phyloP scores from a whole-genome alignment of 2,797 vertebrate species.

The Poeciliopsis paucimaculata region DNA sequence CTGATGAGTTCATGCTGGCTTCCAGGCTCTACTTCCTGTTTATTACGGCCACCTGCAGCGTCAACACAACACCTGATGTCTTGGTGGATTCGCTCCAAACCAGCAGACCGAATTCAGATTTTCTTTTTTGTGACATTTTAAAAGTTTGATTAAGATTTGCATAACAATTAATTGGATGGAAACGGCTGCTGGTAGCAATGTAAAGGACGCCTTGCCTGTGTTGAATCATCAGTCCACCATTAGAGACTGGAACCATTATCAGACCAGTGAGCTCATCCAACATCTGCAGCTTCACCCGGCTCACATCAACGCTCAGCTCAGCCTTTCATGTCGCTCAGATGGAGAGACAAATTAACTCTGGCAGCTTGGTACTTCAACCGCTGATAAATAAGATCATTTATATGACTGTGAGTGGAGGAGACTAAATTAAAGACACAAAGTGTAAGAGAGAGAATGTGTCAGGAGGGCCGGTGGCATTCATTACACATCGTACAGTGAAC shows the following conservation, averaged over 20 bases:
- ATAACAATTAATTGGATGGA: no score
- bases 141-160: no score
- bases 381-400: constrained; percentile 36
- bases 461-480: constrained; percentile 48
- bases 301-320: constrained; percentile 14
- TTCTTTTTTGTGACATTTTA: no score
- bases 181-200: no score
- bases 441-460: constrained; percentile 14
- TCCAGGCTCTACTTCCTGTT: no score
- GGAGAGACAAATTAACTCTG: constrained; percentile 34
- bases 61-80: no score
- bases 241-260: constrained; percentile 11
- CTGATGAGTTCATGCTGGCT: no score
- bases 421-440: not conserved
- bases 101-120: no score
- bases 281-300: constrained; percentile 1
- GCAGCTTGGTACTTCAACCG: not conserved
- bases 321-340: constrained; percentile 14
- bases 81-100: no score
- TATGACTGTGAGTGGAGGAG: constrained; percentile 5
- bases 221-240: constrained; percentile 16
- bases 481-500: constrained; percentile 61
- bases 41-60: no score
- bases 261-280: not conserved
- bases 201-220: not conserved